Conservation (phyloP, 2,888 invertebrate species). For the Belgica antarctica region DNA sequence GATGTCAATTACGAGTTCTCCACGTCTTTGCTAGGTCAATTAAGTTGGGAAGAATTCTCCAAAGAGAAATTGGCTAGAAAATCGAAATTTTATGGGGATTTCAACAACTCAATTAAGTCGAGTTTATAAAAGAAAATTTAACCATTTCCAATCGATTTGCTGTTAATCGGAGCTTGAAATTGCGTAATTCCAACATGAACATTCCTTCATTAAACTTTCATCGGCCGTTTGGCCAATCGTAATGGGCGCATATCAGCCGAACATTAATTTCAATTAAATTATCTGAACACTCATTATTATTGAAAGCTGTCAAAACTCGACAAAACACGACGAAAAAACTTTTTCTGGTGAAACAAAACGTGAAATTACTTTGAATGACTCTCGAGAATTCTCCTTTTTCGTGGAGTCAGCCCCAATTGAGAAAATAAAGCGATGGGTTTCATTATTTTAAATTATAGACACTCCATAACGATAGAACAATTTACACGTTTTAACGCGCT, state of each 20-base stretch:
- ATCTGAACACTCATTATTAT: not conserved
- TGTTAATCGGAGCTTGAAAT: conserved; percentile 33
- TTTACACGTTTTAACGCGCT: conserved; percentile 19
- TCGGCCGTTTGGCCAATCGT: not conserved
- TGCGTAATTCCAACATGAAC: conserved; percentile 16
- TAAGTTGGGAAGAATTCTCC: not conserved
- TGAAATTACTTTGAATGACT: conserved; percentile 40
- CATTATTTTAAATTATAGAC: conserved; percentile 44
- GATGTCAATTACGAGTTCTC: conserved; percentile 33
- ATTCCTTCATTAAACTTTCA: conserved; percentile 3
- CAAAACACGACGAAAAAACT: conserved; percentile 1
- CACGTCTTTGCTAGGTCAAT: too few relatives aligned
- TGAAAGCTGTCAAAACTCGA: conserved; percentile 26
- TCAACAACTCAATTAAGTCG: conserved; percentile 14
- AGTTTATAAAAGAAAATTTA: too few relatives aligned
- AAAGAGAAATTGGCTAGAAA: not conserved
- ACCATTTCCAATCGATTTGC: conserved; percentile 15
- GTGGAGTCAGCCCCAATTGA: conserved; percentile 16
- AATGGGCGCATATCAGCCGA: not conserved
- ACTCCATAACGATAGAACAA: conserved; percentile 41
- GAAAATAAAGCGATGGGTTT: conserved; percentile 30
- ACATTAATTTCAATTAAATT: conserved; percentile 12
- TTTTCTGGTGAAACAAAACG: conserved; percentile 39
- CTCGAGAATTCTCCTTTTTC: conserved; percentile 7
- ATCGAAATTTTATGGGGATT: conserved; percentile 4